Conservation (phyloP, 1,140 invertebrate species). For the Microplitis demolitor region DNA sequence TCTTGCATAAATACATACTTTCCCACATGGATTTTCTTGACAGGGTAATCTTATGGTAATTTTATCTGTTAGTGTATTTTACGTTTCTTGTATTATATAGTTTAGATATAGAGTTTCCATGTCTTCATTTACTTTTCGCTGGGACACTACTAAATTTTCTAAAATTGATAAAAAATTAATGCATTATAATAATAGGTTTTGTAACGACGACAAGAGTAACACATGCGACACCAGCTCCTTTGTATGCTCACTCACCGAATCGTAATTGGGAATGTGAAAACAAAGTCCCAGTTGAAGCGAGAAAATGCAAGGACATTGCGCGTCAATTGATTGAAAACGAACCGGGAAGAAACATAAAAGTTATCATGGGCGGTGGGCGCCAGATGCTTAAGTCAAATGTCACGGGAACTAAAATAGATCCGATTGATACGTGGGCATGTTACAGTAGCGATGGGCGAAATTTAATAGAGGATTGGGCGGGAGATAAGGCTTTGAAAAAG, state of each 20-base stretch:
- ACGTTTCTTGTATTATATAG: no score
- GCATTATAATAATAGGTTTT: slow-evolving; percentile 66
- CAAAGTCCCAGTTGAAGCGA: slow-evolving; percentile 59
- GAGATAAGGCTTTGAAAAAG: slow-evolving; percentile 64
- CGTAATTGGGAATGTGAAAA: slow-evolving; percentile 79
- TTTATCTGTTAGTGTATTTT: no score
- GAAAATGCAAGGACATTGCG: slow-evolving; percentile 75
- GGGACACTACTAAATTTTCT: no score
- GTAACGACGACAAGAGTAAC: slow-evolving; percentile 91
- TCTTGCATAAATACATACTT: no score
- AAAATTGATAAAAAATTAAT: not conserved
- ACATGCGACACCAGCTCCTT: slow-evolving; percentile 86
- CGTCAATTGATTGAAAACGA: slow-evolving; percentile 75
- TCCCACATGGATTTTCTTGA: no score
- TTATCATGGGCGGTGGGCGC: slow-evolving; percentile 83
- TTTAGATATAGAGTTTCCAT: no score
- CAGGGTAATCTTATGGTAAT: no score
- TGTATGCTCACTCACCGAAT: slow-evolving; percentile 80
- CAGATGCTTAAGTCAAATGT: slow-evolving; percentile 71
- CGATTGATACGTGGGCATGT: slow-evolving; percentile 71
- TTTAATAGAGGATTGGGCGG: slow-evolving; percentile 71
- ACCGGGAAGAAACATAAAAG: slow-evolving; percentile 63
- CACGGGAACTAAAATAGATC: slow-evolving; percentile 61
- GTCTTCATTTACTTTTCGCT: no score
- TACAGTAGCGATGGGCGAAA: slow-evolving; percentile 73